Evolutionary conservation across 2,888 invertebrate genomes (phyloP), one percentile per base, ranked within the genome.

Genomic region (Ectemnius continuus): DNA sequence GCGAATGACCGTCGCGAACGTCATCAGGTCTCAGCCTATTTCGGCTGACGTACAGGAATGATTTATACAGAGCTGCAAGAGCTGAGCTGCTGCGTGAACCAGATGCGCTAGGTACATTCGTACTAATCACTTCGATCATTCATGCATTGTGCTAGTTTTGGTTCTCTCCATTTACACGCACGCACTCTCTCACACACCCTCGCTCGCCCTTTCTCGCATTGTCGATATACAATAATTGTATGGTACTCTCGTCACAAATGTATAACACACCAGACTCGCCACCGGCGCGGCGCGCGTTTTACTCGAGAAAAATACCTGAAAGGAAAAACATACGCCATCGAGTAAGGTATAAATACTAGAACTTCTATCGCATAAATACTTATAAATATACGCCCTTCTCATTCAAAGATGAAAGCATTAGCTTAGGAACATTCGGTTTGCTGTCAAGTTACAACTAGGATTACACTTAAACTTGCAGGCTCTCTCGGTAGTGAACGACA

Each of bases 361-460:
- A 79, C 64, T 36, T 76, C 73, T 82, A 84, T 80, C 78, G 71
- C 72, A 69, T 82, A 76, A 74, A 78, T 80, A 79, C 74, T 68
- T 83, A 83, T 67, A 76, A 76, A 72, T 79, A 80, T 74, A 78
- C 57, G 57, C 78, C 79, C 75, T 79, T 11, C 16, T 52, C 16
- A 16, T 14, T 52, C 2, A 16, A 78, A 85, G 79, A 85, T 82
- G 83, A 85, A 85, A 85, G 85, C 85, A 85, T 85, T 85, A 85
- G 74, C 79, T 79, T 85, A 85, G 85, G 85, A 85, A 85, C 85
- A 79, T 85, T 85, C 70, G 85, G 83, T 85, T 78, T 76, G 77
- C 75, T 80, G 80, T 77, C 83, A 73, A 52, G 63, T 76, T 81
- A 80, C 66, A 70, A 70, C 76, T 81, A 76, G 47, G 62, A 67